phyloP scores from a whole-genome alignment of 2,797 vertebrate genomes.

The Phoeniculus purpureus region DNA sequence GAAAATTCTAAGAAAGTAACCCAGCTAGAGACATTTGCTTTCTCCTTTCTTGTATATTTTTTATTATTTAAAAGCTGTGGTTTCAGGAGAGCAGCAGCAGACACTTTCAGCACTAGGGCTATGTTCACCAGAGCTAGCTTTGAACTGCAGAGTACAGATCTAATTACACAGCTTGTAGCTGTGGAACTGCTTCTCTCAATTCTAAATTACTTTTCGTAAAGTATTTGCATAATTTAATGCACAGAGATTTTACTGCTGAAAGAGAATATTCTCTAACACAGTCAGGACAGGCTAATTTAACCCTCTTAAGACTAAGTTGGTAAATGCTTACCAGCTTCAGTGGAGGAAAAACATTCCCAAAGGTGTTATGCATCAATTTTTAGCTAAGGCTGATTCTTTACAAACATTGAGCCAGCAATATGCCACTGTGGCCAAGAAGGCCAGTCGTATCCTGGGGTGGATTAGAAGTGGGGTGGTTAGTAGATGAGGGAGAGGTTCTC shows the following conservation, averaged over 20 bases:
- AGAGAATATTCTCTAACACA: conserved; percentile 63
- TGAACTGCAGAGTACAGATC: conserved; percentile 74
- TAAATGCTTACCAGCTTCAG: conserved; percentile 36
- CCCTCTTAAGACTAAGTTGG: conserved; percentile 43
- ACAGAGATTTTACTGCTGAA: conserved; percentile 70
- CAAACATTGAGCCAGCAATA: background rate
- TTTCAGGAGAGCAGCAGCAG: conserved; percentile 63
- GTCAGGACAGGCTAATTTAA: conserved; percentile 72
- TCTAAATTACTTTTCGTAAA: conserved; percentile 74
- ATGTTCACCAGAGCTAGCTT: conserved; percentile 64
- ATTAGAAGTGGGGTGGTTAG: too few species aligned
- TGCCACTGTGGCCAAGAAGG: too few species aligned
- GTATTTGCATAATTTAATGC: conserved; percentile 80
- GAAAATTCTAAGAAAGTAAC: conserved; percentile 47
- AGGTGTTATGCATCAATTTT: background rate
- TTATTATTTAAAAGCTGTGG: conserved; percentile 70
- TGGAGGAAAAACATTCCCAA: background rate
- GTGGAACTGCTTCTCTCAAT: conserved; percentile 67
- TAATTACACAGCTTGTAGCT: conserved; percentile 79
- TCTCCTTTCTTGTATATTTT: conserved; percentile 55
- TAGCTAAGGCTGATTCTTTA: background rate
- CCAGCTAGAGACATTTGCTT: conserved; percentile 50
- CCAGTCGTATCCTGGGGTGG: too few species aligned
- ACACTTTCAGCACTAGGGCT: conserved; percentile 46
- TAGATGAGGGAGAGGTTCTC: too few species aligned